phyloP scores from a whole-genome alignment of 2,888 invertebrate genomes.

The Cyclophora albipunctata region DNA sequence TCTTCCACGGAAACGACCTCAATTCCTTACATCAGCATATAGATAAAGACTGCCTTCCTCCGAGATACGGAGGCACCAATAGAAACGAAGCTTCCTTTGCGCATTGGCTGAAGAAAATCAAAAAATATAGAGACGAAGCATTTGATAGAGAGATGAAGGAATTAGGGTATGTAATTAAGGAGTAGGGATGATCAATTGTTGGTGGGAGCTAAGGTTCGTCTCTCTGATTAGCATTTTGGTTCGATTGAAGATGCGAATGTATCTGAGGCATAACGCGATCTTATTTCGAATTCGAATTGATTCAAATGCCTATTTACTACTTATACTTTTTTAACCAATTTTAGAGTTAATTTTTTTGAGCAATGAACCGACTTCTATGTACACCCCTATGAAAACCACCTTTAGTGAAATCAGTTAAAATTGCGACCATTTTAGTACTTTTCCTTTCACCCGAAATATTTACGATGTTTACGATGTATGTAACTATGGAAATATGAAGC shows the following conservation, averaged over 20 bases:
- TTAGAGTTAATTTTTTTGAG: too few relatives aligned
- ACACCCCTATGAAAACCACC: too few relatives aligned
- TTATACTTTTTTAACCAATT: too few relatives aligned
- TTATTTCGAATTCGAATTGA: background rate
- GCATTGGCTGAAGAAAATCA: conserved; percentile 75
- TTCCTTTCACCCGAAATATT: too few relatives aligned
- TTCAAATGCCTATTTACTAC: background rate
- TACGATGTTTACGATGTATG: too few relatives aligned
- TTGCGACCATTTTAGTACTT: too few relatives aligned
- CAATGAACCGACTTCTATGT: too few relatives aligned
- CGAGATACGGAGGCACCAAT: conserved; percentile 64
- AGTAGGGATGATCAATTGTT: conserved; percentile 24
- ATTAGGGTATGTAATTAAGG: conserved; percentile 77
- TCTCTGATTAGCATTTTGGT: too few relatives aligned
- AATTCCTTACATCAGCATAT: conserved; percentile 56
- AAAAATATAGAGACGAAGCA: conserved; percentile 55
- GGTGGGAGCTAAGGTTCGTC: background rate
- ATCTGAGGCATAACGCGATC: too few relatives aligned
- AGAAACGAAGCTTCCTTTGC: conserved; percentile 71
- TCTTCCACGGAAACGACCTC: conserved; percentile 57
- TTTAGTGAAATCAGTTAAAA: too few relatives aligned
- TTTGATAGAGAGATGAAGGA: conserved; percentile 79
- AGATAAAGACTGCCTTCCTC: conserved; percentile 41
- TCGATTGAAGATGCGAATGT: too few relatives aligned
- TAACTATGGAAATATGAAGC: too few relatives aligned